A percentile compares a stretch with the other conserved stretches of the same genome.
Evolutionary conservation across 2,797 vertebrate genomes (phyloP).

Genomic region (Schizothorax lantsangensis): DNA sequence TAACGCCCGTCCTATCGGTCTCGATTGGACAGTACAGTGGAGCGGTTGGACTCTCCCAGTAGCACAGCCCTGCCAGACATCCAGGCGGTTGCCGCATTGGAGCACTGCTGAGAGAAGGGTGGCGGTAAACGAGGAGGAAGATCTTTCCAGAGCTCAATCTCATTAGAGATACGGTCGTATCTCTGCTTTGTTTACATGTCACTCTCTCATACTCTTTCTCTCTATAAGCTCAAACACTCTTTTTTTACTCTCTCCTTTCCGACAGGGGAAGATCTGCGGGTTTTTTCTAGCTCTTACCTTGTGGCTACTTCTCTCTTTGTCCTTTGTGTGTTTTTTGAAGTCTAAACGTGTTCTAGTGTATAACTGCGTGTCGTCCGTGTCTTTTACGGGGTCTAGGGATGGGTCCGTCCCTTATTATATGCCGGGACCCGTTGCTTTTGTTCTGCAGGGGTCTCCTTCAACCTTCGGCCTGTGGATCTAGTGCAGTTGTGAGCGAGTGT

Average conservation of each 20-base stretch:
- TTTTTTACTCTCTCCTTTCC: conserved; percentile 51
- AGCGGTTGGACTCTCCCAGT: conserved; percentile 65
- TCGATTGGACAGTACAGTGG: conserved; percentile 11
- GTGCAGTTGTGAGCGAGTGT: conserved; percentile 52
- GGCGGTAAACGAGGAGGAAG: conserved; percentile 64
- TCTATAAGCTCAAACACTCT: conserved; percentile 59
- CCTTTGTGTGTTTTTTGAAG: conserved; percentile 68
- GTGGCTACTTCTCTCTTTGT: conserved; percentile 64
- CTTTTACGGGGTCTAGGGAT: conserved; percentile 70
- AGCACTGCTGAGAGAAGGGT: conserved; percentile 57
- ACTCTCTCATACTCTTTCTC: conserved; percentile 61
- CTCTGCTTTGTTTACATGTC: conserved; percentile 81
- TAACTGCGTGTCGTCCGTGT: conserved; percentile 75
- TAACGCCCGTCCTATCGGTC: conserved; percentile 6
- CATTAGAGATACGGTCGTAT: conserved; percentile 73
- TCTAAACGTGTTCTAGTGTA: conserved; percentile 71
- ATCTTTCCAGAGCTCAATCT: conserved; percentile 62
- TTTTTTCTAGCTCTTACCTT: conserved; percentile 71
- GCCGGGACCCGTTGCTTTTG: conserved; percentile 52
- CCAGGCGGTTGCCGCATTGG: neutral
- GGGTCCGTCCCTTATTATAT: conserved; percentile 63
- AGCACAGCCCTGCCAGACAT: conserved; percentile 65
- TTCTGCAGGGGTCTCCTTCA: conserved; percentile 49
- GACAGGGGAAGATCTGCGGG: conserved; percentile 58
- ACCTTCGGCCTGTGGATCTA: conserved; percentile 48